phyloP scores from a whole-genome alignment of 2,888 invertebrate species.

The Leucania comma region DNA sequence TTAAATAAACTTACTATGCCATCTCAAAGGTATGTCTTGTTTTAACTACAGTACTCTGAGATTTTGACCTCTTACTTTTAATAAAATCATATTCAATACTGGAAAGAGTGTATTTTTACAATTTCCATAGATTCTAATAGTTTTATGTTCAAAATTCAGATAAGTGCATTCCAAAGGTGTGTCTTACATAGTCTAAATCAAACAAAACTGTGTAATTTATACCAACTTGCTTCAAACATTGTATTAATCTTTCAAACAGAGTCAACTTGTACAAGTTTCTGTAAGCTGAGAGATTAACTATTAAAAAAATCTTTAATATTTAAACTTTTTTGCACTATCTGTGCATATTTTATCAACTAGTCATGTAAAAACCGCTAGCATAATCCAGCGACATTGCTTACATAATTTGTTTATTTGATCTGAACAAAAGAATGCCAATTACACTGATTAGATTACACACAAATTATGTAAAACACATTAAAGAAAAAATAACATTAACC shows the following conservation, averaged over 20 bases:
- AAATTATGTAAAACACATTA: no score
- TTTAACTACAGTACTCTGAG: background rate
- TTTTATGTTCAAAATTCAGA: background rate
- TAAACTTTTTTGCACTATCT: background rate
- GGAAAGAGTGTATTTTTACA: background rate
- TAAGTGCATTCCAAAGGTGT: background rate
- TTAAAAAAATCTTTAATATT: background rate
- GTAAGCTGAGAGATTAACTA: no score
- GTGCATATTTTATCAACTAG: background rate
- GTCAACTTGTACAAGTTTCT: background rate
- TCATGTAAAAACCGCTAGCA: background rate
- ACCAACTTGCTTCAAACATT: background rate
- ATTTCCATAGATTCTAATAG: background rate
- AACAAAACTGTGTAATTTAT: background rate
- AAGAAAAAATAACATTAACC: no score
- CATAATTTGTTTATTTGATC: background rate
- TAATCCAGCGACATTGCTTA: background rate
- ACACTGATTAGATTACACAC: no score
- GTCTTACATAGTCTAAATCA: no score
- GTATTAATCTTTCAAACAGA: background rate
- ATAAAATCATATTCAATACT: background rate
- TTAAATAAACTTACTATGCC: conserved; percentile 2
- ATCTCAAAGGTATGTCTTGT: conserved; percentile 17
- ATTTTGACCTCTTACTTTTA: background rate
- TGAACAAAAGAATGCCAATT: no score